Conservation (phyloP, 2,888 invertebrate species). For the Luffia ferchaultella region DNA sequence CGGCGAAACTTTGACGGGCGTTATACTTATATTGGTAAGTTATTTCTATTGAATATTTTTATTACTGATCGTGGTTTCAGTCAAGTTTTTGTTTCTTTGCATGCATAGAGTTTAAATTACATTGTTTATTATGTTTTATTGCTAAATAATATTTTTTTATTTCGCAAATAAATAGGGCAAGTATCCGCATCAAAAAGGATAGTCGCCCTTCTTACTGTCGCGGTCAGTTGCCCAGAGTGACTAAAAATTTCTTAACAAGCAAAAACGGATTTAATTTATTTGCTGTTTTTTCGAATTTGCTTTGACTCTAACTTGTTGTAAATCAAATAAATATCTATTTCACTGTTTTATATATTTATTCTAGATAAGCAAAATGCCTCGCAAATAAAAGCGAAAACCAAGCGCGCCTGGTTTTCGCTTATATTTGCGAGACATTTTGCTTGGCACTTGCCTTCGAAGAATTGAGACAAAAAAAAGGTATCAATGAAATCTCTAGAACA, state of each 20-base stretch:
- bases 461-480: not conserved
- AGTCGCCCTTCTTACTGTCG: not conserved
- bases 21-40: too few relatives aligned
- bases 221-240: not conserved
- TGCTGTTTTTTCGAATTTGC: not conserved
- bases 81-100: not conserved
- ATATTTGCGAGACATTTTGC: not conserved
- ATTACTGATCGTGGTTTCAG: not conserved
- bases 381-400: not conserved
- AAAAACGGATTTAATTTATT: not conserved
- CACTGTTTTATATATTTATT: not conserved
- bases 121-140: not conserved
- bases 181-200: not conserved
- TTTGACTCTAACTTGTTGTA: not conserved
- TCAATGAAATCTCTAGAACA: not conserved
- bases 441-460: not conserved
- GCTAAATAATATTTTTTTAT: not conserved
- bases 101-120: not conserved
- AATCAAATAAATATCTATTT: not conserved
- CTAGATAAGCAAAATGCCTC: not conserved
- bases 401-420: not conserved
- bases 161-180: not conserved
- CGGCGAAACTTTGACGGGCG: too few relatives aligned
- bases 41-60: not conserved
- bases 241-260: not conserved